A percentile compares a stretch with the other conserved stretches of the same genome.
These are phyloP conservation scores for Erpornis zantholeuca DNA, from an alignment of 2,113 vertebrate species.

Conservation along the genomic window DNA sequence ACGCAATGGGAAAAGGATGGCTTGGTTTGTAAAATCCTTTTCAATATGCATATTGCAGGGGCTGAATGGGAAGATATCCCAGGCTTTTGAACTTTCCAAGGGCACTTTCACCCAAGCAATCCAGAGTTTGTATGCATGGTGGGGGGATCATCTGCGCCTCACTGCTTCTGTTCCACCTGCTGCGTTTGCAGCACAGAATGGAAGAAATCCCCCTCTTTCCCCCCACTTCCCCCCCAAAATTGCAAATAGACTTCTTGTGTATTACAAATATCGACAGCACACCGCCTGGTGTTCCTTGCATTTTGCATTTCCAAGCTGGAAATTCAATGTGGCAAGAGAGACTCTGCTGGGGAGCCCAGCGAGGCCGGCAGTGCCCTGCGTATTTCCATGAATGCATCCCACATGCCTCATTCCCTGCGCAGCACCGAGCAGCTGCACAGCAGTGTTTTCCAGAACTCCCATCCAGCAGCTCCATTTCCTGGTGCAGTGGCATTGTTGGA, in stretches of 20 bases:
- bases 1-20: background rate
- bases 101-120: constrained; percentile 10
- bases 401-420: background rate
- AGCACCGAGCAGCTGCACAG: constrained; percentile 35
- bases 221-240: accelerated
- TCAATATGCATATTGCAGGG: constrained; percentile 23
- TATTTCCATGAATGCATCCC: constrained; percentile 12
- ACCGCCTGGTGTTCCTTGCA: background rate
- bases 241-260: background rate
- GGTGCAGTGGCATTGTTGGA: constrained; percentile 5
- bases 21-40: constrained; percentile 12
- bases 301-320: background rate
- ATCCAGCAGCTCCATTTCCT: constrained; percentile 39
- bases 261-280: background rate
- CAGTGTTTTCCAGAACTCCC: background rate
- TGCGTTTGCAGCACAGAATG: background rate
- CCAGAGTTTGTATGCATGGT: background rate
- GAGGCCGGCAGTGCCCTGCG: background rate
- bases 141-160: constrained; percentile 51
- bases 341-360: background rate
- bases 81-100: constrained; percentile 41
- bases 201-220: background rate
- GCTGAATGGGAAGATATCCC: constrained; percentile 7
- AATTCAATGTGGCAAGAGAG: background rate
- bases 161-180: constrained; percentile 35